phyloP scores from a whole-genome alignment of 2,113 vertebrate genomes.

The cattle (Bos taurus) region ARS-UCD2.0 NC_037351.1:40578001-40578500 shows the following conservation, averaged over 20 bases:
- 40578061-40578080: neutral
- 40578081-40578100: neutral
- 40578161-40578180: neutral
- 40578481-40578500: neutral
- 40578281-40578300: constrained; percentile 7
- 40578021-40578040: neutral
- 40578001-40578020: neutral
- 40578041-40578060: neutral
- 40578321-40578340: constrained; percentile 46
- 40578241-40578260: neutral
- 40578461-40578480: neutral
- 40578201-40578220: neutral
- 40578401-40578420: neutral
- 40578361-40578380: constrained; percentile 23
- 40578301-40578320: constrained; percentile 60
- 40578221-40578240: neutral
- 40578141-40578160: neutral
- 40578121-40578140: neutral
- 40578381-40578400: constrained; percentile 18
- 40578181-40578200: constrained; percentile 33
- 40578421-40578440: neutral
- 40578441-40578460: neutral
- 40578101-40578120: no score
- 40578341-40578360: constrained; percentile 69
- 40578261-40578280: neutral